Base-by-base conservation (phyloP, 2,888 invertebrate genomes). In the Amphipyra tragopoginis region DNA sequence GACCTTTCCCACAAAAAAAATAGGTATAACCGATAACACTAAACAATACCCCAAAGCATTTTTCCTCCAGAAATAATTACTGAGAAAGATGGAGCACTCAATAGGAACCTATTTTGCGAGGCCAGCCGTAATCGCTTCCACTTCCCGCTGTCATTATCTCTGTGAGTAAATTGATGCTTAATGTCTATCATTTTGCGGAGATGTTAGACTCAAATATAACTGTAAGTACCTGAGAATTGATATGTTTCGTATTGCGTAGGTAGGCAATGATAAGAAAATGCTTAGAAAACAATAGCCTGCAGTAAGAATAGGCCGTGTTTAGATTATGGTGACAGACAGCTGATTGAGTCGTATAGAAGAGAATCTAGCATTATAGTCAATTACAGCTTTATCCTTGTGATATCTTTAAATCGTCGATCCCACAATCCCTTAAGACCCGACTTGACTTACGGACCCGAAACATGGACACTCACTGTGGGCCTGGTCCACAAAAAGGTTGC, bases 151-250 rank as follows among this genome's bases (percentile, higher is more conserved):
- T 71, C 74, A 79, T 79, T 79, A 77, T 75, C 77, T 71, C 54
- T 57, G 59, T 29, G 53, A 53, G 80, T 65, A 79, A 79, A 77
- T 79, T 79, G 80, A 79, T 66, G 77, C 72, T 68, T 73, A 77
- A 75, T 75, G 73, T 74, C 72, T 65, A 71, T 76, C 78, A 74
- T 78, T 80, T 72, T 56, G 67, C 48, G 59, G 33, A 44, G 51
- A 72, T 57, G 50, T 73, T 54, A 44, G 49, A 34, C 56, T 47
- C 21, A 9, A 73, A 57, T 59, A 66, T 58, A 49, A 33, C 13
- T 52, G 9, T 55, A 50, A 53, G 55, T 45, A 55, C 42, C 52
- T 72, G 40, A n/a, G 5, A 43, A 52, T 44, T 59, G 54, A 54
- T 72, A n/a, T n/a, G n/a, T n/a, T n/a, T n/a, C n/a, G n/a, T n/a